Percentiles rank a stretch among this genome's conserved stretches.
These are phyloP conservation scores for Emydocephalus ijimae DNA, from an alignment of 2,113 vertebrate genomes.

Conservation along the genomic window DNA sequence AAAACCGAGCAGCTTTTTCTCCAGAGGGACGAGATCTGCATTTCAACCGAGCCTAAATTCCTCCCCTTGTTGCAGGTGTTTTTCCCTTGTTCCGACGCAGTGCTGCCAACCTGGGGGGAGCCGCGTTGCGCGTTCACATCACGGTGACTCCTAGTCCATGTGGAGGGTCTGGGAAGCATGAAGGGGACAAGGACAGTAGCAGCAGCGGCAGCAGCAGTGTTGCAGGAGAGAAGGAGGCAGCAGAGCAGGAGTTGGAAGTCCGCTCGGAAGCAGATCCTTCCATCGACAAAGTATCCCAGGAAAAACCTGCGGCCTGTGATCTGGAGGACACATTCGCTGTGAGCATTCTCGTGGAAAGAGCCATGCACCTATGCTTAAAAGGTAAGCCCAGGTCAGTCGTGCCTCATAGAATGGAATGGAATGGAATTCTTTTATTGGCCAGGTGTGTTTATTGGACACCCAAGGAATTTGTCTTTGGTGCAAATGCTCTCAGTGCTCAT, in stretches of 20 bases:
- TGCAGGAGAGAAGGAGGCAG: conserved; percentile 8
- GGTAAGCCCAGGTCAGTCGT: conserved; percentile 64
- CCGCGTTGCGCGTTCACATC: conserved; percentile 84
- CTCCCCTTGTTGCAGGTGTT: conserved; percentile 74
- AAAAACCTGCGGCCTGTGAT: neutral
- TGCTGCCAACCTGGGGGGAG: conserved; percentile 81
- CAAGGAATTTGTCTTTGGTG: too few relatives aligned
- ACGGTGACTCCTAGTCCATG: conserved; percentile 52
- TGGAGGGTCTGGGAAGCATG: neutral
- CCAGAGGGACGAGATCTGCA: accelerated
- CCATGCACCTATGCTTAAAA: conserved; percentile 93
- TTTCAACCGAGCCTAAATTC: neutral
- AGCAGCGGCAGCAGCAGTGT: conserved; percentile 60
- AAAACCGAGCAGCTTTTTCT: neutral
- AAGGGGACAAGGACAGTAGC: neutral
- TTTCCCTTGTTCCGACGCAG: conserved; percentile 88
- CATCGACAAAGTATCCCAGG: neutral
- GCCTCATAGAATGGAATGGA: neutral
- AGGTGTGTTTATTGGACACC: too few relatives aligned
- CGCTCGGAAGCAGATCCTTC: conserved; percentile 26
- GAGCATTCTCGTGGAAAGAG: conserved; percentile 82
- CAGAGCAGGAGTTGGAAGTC: conserved; percentile 21
- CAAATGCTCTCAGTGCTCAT: too few relatives aligned
- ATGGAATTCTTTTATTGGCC: too few relatives aligned
- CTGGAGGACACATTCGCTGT: conserved; percentile 77